Percentiles rank a stretch among this genome's conserved stretches.
phyloP scores from a whole-genome alignment of 2,888 invertebrate species.

The Folsomia candida region DNA sequence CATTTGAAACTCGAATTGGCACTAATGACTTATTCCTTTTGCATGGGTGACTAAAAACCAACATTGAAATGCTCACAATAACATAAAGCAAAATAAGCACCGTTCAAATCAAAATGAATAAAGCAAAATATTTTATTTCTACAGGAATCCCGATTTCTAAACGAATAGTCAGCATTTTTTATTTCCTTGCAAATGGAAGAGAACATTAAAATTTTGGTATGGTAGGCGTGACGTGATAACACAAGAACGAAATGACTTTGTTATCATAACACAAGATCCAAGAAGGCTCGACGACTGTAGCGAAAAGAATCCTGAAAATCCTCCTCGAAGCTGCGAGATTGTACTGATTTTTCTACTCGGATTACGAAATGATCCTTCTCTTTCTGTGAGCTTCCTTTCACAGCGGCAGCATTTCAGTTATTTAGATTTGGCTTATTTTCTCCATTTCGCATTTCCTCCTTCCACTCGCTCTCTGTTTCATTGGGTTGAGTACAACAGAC shows the following conservation, averaged over 20 bases:
- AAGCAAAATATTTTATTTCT: too few relatives aligned
- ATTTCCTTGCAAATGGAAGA: too few relatives aligned
- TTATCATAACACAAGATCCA: constrained; percentile 7
- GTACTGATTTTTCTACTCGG: constrained; percentile 12
- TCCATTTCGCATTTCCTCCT: not conserved
- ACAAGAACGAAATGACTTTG: constrained; percentile 12
- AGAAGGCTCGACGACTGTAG: not conserved
- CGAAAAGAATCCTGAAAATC: not conserved
- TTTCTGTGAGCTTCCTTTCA: not conserved
- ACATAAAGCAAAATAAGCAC: too few relatives aligned
- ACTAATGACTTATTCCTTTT: not conserved
- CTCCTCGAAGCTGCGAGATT: constrained; percentile 5
- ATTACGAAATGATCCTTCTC: constrained; percentile 3
- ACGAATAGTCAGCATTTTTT: too few relatives aligned
- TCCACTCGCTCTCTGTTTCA: not conserved
- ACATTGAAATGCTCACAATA: too few relatives aligned
- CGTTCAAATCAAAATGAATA: too few relatives aligned
- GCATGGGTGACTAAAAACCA: too few relatives aligned
- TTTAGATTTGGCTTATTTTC: constrained; percentile 8
- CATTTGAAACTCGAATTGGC: not conserved
- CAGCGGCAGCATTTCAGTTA: not conserved
- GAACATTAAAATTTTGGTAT: too few relatives aligned
- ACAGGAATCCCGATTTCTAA: too few relatives aligned
- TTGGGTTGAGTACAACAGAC: not conserved
- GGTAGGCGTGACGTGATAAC: too few relatives aligned